phyloP scores from a whole-genome alignment of 2,888 invertebrate genomes.

The Muschampia plurimacula region DNA sequence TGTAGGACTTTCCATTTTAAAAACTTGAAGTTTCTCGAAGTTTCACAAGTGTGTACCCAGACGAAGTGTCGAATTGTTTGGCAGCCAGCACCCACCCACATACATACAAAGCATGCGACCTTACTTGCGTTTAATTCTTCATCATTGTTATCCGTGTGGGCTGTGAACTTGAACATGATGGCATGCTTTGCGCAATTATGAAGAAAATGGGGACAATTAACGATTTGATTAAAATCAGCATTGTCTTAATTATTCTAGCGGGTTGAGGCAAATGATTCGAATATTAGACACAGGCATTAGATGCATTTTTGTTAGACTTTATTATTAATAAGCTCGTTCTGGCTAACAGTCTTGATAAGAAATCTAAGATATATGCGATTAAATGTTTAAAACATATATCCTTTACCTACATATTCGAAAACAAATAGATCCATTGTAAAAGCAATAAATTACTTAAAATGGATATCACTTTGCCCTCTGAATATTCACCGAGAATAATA shows the following conservation, averaged over 20 bases:
- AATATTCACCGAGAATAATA: too few relatives aligned
- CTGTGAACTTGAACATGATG: conserved; percentile 47
- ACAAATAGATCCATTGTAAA: too few relatives aligned
- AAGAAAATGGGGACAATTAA: conserved; percentile 16
- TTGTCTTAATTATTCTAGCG: neutral
- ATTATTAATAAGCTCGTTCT: too few relatives aligned
- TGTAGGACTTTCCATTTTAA: neutral
- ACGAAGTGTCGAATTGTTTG: conserved; percentile 4
- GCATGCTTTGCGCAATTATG: conserved; percentile 13
- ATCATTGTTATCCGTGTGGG: conserved; percentile 43
- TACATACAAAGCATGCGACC: conserved; percentile 27
- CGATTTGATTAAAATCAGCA: neutral
- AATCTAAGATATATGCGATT: too few relatives aligned
- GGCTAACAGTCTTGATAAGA: too few relatives aligned
- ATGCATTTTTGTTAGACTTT: too few relatives aligned
- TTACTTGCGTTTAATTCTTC: conserved; percentile 29
- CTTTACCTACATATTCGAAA: too few relatives aligned
- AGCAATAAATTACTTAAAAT: too few relatives aligned
- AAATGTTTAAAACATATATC: too few relatives aligned
- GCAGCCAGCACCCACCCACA: conserved; percentile 21
- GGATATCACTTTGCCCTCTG: too few relatives aligned
- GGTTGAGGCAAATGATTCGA: neutral
- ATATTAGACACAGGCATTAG: neutral
- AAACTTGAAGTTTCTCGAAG: neutral
- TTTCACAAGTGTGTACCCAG: neutral